These are phyloP conservation scores for Coilia nasus DNA, from an alignment of 2,797 vertebrate genomes.

Conservation along the genomic window DNA sequence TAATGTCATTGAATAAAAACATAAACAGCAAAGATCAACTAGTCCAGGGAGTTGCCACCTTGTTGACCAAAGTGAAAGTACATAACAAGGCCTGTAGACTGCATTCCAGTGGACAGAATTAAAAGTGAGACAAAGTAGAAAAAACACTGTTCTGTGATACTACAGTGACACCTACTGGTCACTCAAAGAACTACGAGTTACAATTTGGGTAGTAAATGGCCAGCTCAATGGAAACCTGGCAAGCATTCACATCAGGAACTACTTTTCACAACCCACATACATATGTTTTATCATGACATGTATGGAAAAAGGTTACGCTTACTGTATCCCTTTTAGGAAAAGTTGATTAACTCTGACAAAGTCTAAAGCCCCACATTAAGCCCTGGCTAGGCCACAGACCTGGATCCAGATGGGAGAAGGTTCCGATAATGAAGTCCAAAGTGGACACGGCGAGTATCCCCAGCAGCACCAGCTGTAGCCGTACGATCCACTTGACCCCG, in stretches of 20 bases:
- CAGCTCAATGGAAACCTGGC: neutral
- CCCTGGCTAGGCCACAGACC: conserved; percentile 70
- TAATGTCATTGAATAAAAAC: neutral
- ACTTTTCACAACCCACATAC: neutral
- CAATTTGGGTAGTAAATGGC: neutral
- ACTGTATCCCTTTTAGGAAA: neutral
- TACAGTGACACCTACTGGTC: conserved; percentile 69
- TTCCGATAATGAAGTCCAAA: conserved; percentile 92
- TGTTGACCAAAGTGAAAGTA: conserved; percentile 6
- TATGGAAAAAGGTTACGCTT: neutral
- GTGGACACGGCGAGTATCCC: conserved; percentile 90
- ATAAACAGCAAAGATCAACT: neutral
- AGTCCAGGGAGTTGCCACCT: neutral
- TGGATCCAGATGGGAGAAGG: conserved; percentile 93
- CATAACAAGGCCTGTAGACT: neutral
- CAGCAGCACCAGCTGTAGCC: conserved; percentile 91
- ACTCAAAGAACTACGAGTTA: neutral
- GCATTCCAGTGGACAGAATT: neutral
- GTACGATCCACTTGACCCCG: conserved; percentile 95
- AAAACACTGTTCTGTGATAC: conserved; percentile 34
- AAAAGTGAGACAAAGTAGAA: neutral
- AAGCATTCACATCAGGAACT: neutral
- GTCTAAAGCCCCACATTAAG: no score
- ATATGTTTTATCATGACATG: neutral
- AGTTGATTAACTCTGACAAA: neutral